These are phyloP conservation scores for Molorchus minor DNA, from an alignment of 2,888 invertebrate species.

Conservation along the genomic window DNA sequence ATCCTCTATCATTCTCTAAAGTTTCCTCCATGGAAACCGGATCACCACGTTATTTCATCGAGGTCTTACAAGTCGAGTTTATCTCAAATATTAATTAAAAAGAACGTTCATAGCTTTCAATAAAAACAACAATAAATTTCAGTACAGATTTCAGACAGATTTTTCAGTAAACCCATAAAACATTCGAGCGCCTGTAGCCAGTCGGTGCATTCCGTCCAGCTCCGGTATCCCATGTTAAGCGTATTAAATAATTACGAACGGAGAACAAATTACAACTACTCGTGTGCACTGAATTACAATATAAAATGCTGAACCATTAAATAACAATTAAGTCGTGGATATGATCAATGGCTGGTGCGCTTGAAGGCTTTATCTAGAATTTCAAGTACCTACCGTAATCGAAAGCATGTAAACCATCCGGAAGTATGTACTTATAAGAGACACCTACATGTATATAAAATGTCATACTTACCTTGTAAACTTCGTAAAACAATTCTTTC, in stretches of 20 bases:
- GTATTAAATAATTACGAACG: conserved; percentile 11
- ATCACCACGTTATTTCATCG: too few relatives aligned
- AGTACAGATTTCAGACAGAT: too few relatives aligned
- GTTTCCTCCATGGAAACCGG: too few relatives aligned
- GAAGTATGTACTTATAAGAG: too few relatives aligned
- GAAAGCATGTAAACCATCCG: too few relatives aligned
- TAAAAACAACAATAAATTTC: conserved; percentile 4
- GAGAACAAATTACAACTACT: conserved; percentile 16
- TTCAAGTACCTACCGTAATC: too few relatives aligned
- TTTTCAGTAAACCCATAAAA: conserved; percentile 3
- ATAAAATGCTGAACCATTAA: conserved; percentile 14
- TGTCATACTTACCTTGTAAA: too few relatives aligned
- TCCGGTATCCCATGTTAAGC: conserved; percentile 15
- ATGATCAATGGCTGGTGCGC: conserved; percentile 4
- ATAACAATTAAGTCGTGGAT: conserved; percentile 13
- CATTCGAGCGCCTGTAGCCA: not conserved
- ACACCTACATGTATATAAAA: too few relatives aligned
- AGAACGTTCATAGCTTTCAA: not conserved
- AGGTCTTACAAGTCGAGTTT: too few relatives aligned
- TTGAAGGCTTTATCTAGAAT: not conserved
- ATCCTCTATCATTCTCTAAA: too few relatives aligned
- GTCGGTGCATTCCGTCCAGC: not conserved
- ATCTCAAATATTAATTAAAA: not conserved
- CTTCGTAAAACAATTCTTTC: too few relatives aligned
- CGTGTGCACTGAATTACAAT: conserved; percentile 17